Evolutionary conservation across 2,797 vertebrate genomes (phyloP).

Genomic region (Arnoldichthys spilopterus): DNA sequence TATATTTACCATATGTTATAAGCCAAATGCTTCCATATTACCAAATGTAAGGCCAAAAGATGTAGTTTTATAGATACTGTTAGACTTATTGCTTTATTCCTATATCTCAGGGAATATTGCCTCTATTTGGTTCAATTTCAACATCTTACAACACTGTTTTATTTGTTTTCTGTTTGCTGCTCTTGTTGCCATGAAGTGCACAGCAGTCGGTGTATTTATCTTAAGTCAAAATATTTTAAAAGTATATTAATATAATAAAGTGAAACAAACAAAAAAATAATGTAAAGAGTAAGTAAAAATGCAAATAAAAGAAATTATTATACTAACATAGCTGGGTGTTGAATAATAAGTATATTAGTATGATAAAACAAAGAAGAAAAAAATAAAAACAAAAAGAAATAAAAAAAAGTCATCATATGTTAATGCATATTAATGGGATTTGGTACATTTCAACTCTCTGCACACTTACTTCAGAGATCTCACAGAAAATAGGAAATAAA

Average conservation of each 20-base stretch:
- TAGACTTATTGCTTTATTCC: neutral
- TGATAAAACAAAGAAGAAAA: neutral
- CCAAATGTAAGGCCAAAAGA: too few relatives aligned
- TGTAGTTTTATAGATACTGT: too few relatives aligned
- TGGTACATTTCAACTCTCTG: neutral
- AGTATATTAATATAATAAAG: neutral
- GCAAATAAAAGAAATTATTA: neutral
- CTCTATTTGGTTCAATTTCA: neutral
- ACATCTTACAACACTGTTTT: slow-evolving; percentile 1
- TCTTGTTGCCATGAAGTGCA: slow-evolving; percentile 51
- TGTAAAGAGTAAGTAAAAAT: neutral
- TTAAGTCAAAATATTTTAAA: neutral
- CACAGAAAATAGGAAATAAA: neutral
- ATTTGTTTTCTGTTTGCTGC: slow-evolving; percentile 50
- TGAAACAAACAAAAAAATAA: neutral
- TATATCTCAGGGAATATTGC: neutral
- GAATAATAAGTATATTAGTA: neutral
- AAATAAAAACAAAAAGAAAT: slow-evolving; percentile 4
- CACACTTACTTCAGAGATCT: neutral
- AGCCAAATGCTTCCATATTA: neutral
- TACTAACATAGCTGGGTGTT: neutral
- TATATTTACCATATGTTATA: neutral
- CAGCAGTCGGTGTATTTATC: slow-evolving; percentile 24
- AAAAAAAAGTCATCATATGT: neutral
- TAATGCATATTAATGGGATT: slow-evolving; percentile 3